A percentile compares a stretch with the other conserved stretches of the same genome.
These are phyloP conservation scores for Smittia aterrima DNA, from an alignment of 2,888 invertebrate species.

Conservation along the genomic window DNA sequence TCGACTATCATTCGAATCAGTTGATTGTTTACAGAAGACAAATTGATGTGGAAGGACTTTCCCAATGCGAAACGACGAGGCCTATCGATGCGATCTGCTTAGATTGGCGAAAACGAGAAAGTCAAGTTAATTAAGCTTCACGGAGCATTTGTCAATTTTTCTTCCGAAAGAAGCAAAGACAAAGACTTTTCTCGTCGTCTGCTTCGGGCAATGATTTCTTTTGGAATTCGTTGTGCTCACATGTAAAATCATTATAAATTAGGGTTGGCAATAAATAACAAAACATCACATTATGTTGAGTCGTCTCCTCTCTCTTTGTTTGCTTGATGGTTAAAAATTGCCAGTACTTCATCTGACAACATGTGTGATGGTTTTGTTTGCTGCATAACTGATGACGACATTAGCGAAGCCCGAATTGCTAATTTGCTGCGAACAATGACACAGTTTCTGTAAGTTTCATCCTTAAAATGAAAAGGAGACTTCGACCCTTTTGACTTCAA, in stretches of 20 bases:
- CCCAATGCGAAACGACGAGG: background rate
- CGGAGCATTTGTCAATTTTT: background rate
- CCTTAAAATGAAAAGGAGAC: too few relatives aligned
- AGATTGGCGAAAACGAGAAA: background rate
- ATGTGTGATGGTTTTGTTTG: background rate
- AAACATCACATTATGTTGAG: background rate
- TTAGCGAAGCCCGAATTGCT: background rate
- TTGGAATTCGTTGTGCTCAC: background rate
- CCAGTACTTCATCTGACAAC: background rate
- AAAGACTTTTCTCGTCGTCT: background rate
- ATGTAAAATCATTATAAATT: constrained; percentile 30
- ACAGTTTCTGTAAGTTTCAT: background rate
- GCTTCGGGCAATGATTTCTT: background rate
- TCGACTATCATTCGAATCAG: background rate
- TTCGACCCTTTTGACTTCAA: background rate
- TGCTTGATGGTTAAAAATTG: background rate
- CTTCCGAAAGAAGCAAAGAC: background rate
- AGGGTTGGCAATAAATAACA: constrained; percentile 26
- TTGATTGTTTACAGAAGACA: background rate
- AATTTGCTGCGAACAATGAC: background rate
- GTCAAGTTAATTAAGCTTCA: background rate
- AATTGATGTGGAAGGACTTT: background rate
- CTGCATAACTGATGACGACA: background rate
- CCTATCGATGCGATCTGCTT: background rate
- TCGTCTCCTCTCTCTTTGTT: background rate